Percentiles rank a stretch among this genome's conserved stretches.
Conservation (phyloP, 2,113 vertebrate species). For the Microtus ochrogaster region DNA sequence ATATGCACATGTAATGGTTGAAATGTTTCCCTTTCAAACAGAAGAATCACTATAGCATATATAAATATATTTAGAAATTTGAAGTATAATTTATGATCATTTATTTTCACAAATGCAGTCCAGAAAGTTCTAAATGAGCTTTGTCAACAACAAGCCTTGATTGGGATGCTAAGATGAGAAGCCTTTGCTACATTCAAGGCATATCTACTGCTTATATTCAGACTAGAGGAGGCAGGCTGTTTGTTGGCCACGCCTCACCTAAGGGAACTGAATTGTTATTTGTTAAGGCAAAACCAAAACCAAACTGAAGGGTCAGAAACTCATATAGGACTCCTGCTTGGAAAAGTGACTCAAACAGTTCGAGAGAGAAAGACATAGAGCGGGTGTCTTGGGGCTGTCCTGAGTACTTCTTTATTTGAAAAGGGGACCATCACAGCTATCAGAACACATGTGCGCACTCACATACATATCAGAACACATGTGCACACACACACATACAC, state of each 20-base stretch:
- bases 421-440: background rate
- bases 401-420: background rate
- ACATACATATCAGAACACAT: background rate
- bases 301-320: background rate
- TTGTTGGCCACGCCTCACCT: background rate
- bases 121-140: conserved; percentile 78
- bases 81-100: conserved; percentile 93
- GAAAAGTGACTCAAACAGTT: background rate
- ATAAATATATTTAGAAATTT: conserved; percentile 98
- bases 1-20: conserved; percentile 96
- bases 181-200: background rate
- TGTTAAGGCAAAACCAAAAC: background rate
- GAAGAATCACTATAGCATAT: conserved; percentile 99
- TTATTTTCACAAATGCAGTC: conserved; percentile 94
- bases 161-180: background rate
- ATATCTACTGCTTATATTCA: background rate
- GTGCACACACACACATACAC: background rate
- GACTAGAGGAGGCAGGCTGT: background rate
- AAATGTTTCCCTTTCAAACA: conserved; percentile 99
- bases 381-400: background rate
- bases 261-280: background rate
- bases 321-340: background rate
- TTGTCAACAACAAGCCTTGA: background rate
- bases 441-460: background rate
- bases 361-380: background rate